Conservation (phyloP, 2,113 vertebrate genomes). For the Prochilodus magdalenae region DNA sequence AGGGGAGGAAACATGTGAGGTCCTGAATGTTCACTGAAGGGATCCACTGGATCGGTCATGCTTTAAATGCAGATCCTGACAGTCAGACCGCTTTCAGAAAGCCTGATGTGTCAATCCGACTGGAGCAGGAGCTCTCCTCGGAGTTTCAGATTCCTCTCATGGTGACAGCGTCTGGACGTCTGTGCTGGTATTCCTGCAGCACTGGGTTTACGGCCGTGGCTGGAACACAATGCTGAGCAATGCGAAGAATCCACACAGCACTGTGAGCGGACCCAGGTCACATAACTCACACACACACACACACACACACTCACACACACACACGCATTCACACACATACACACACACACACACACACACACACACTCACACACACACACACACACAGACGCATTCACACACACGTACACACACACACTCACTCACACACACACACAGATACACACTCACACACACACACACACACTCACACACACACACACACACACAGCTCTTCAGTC, state of each 20-base stretch:
- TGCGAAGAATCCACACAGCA: background rate
- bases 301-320: slow-evolving; percentile 19
- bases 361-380: slow-evolving; percentile 15
- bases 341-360: slow-evolving; percentile 18
- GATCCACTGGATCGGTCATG: background rate
- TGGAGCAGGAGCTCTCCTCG: background rate
- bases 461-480: slow-evolving; percentile 12
- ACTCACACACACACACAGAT: too few relatives aligned
- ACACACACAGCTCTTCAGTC: background rate
- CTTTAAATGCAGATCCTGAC: background rate
- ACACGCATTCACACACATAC: slow-evolving; percentile 6
- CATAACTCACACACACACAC: background rate
- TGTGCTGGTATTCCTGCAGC: background rate
- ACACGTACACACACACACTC: slow-evolving; percentile 13
- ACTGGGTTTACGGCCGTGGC: background rate
- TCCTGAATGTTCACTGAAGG: too few relatives aligned
- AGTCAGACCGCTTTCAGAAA: background rate
- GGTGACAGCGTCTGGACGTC: background rate
- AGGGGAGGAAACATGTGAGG: too few relatives aligned
- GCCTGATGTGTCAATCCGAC: background rate
- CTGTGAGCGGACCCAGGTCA: background rate
- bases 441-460: slow-evolving; percentile 24
- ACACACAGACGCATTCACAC: slow-evolving; percentile 25
- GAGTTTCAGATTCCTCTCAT: background rate
- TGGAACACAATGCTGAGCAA: slow-evolving; percentile 2